Conservation (phyloP, 2,888 invertebrate species). For the Arrhopalites spinosus region DNA sequence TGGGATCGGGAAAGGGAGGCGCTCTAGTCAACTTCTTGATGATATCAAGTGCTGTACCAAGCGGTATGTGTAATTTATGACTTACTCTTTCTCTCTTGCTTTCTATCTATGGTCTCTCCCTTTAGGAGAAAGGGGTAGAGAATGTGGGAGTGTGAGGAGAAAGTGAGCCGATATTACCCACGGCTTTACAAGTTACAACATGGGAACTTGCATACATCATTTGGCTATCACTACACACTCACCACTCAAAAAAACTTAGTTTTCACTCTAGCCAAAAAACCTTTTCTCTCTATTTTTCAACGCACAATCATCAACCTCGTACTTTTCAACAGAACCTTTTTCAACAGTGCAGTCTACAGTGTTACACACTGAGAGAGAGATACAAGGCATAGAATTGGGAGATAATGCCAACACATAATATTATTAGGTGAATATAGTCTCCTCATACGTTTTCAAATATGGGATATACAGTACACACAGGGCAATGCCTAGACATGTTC, state of each 20-base stretch:
- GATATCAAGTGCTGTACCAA: constrained; percentile 56
- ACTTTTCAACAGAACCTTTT: not conserved
- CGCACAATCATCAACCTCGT: not conserved
- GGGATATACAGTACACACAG: not conserved
- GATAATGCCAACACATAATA: not conserved
- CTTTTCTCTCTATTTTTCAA: not conserved
- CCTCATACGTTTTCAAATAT: not conserved
- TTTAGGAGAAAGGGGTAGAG: not conserved
- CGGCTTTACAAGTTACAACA: not conserved
- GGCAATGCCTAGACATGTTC: not conserved
- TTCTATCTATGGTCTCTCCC: not conserved
- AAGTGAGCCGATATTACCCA: not conserved
- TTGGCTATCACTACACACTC: not conserved
- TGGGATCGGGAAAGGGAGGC: constrained; percentile 55
- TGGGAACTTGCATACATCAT: not conserved
- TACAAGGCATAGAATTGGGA: not conserved
- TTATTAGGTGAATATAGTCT: not conserved
- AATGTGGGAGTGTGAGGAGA: not conserved
- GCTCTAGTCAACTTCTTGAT: constrained; percentile 56
- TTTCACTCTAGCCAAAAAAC: not conserved
- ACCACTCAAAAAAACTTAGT: not conserved
- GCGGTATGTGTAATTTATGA: constrained; percentile 50
- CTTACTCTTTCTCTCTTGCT: constrained; percentile 1
- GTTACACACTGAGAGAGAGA: not conserved
- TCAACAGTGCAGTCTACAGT: not conserved